Base-by-base conservation (phyloP, 2,888 invertebrate genomes). In the Tanypteryx hageni region DNA sequence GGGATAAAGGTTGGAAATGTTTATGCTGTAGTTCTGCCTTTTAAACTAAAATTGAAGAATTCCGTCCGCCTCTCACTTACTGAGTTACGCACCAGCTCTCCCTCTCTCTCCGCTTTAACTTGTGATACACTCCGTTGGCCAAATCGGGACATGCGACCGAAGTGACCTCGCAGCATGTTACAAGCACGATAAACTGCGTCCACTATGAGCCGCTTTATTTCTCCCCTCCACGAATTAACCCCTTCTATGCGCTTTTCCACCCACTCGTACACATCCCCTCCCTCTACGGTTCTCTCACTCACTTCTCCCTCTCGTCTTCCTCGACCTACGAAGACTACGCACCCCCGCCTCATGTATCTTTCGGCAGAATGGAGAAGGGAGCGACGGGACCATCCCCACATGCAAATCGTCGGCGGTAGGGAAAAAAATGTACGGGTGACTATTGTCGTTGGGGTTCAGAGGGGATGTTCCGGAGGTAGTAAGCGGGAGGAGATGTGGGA, bases 131-230 rank as follows among this genome's bases (percentile, higher is more conserved):
- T 64, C 64, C 64, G 16, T 76, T 22, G 76, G 76, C 76, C 76
- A 76, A 76, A 76, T 76, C 76, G 27, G 76, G 76, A 76, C 76
- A 76, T 76, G 76, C 22, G 76, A 76, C 76, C 76, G 76, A 22
- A 76, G 76, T 76, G 76, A 76, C 76, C 76, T 14, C 76, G 22
- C 76, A 22, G 76, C 76, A 76, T 22, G 76, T 76, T 76, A 76
- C 76, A 76, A 76, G 76, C 76, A 27, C 76, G 22, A 76, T 76
- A 76, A 76, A 76, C 76, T 76, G 22, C 9, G 76, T 27, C 76
- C 76, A 76, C 44, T 44, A 44, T 44, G 44, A 76, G 76, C 76
- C 22, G 76, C 27, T 76, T 22, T 27, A 76, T 76, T 76, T 10
- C 76, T 4, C 22, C 76, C 11, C 76, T 14, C 76, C 76, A 76